phyloP scores from a whole-genome alignment of 1,140 invertebrate genomes.

The Theocolax elegans region DNA sequence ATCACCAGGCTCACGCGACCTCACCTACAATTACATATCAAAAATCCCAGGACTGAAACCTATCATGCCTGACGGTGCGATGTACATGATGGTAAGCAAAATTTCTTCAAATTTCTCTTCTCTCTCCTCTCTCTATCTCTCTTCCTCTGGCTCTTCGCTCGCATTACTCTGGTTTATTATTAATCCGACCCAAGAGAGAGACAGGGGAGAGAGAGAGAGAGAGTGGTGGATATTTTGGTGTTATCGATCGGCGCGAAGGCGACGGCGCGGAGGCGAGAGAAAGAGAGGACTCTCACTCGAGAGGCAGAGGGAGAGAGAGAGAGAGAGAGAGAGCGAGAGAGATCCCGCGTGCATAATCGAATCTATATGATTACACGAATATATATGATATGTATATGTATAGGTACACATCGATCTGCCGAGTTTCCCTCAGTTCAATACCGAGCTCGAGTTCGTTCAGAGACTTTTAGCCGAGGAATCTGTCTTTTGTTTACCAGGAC shows the following conservation, averaged over 20 bases:
- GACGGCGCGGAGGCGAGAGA: background rate
- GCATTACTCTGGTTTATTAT: no score
- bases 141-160: background rate
- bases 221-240: conserved; percentile 2
- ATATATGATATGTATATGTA: conserved; percentile 8
- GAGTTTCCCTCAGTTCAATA: conserved; percentile 83
- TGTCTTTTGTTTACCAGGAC: conserved; percentile 96
- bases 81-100: conserved; percentile 97
- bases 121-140: no score
- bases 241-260: no score
- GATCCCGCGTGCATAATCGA: background rate
- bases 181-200: no score
- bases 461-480: conserved; percentile 92
- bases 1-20: conserved; percentile 82
- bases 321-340: background rate
- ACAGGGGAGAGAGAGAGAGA: no score
- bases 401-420: conserved; percentile 82
- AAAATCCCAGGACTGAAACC: conserved; percentile 86
- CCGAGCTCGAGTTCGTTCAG: conserved; percentile 90
- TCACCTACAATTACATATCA: conserved; percentile 79
- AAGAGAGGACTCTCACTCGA: background rate
- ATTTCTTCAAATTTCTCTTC: background rate
- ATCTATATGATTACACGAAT: no score
- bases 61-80: conserved; percentile 94
- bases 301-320: background rate